Base-by-base conservation (phyloP, 2,797 vertebrate species). In the Eleutherodactylus coqui region DNA sequence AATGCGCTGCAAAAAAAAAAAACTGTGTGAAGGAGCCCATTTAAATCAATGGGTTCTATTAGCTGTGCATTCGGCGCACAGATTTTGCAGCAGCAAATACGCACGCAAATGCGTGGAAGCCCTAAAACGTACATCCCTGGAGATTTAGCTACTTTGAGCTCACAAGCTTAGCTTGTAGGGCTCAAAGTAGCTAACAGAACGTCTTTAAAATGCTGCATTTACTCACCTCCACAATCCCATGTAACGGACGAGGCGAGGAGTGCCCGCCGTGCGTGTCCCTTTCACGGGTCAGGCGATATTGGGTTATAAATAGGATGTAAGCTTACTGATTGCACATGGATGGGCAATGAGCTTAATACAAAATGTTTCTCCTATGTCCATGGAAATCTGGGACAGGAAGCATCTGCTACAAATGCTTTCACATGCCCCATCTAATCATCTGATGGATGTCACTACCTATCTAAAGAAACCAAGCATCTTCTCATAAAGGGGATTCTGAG, bases 371-470 rank as follows among this genome's bases (percentile, higher is more conserved):
- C 29, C n/a, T 51, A 49, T 27, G 67, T 38, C 36, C 36, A 70
- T 3, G 24, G 13, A 29, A 75, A 75, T 75, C 45, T 51, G n/a
- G 29, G 19, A 53, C 27, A 34, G 45, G 29, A 76, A 51, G 29
- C 47, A 34, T 34, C 73, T 51, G 38, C 47, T 34, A 49, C 4
- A 34, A 36, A 36, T 34, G 24, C 19, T 55, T 55, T 77, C 49
- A n/a, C n/a, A 77, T 77, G 75, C 47, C 10, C 75, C 49, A 77
- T 53, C 32, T 55, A 34, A 58, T 55, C 34, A 58, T n/a, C 75
- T 38, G 51, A 77, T 55, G 49, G 49, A n/a, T 77, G 75, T 41
- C 51, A 58, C 11, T 6, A 38, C 8, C 32, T 9, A 38, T 55
- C 17, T 24, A 53, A 36, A 49, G 32, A 38, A 76, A 55, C 29